Conservation (phyloP, 2,797 vertebrate species). For the Sebastes iracundus region DNA sequence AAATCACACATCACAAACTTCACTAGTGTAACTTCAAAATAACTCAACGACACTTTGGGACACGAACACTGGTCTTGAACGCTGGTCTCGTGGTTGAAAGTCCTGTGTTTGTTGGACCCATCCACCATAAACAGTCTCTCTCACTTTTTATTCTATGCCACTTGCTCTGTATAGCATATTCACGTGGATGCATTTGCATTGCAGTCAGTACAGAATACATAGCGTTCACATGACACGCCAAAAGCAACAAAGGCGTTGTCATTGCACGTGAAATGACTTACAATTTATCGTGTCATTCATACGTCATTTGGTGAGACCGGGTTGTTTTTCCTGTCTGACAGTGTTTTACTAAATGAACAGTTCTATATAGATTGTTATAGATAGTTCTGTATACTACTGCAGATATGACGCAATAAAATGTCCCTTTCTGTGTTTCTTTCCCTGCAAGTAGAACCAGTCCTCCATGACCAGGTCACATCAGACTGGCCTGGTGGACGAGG, state of each 20-base stretch:
- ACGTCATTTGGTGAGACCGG: background rate
- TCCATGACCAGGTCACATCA: slow-evolving; percentile 58
- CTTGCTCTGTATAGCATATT: background rate
- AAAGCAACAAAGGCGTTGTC: background rate
- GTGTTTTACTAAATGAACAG: background rate
- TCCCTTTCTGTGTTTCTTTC: slow-evolving; percentile 18
- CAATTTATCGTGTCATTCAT: background rate
- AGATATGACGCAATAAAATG: background rate
- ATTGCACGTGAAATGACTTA: background rate
- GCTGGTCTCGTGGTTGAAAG: too few species aligned
- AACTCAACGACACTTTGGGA: background rate
- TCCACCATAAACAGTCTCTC: background rate
- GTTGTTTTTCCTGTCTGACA: background rate
- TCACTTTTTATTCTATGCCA: background rate
- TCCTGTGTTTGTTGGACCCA: background rate
- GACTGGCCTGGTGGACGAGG: slow-evolving; percentile 52
- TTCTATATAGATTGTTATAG: background rate
- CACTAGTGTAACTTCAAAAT: background rate
- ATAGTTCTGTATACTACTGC: background rate
- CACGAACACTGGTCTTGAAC: background rate
- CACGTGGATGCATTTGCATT: background rate
- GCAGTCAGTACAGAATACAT: background rate
- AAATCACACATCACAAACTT: background rate
- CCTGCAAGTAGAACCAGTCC: slow-evolving; percentile 18
- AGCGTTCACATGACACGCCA: background rate